Conservation (phyloP, 2,797 vertebrate species). For the Loris lydekkerianus region DNA sequence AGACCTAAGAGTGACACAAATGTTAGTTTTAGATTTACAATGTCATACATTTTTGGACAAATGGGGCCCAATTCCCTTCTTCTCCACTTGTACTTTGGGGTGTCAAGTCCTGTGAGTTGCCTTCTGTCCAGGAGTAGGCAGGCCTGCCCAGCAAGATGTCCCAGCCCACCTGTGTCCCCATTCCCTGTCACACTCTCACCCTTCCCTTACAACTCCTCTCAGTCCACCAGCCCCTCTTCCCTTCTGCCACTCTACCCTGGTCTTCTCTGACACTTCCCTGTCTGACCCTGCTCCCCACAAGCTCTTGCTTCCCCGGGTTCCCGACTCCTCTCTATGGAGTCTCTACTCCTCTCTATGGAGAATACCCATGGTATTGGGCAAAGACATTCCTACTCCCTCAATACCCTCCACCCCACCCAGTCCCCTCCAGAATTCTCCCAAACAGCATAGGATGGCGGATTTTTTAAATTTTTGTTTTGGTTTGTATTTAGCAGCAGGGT, state of each 20-base stretch:
- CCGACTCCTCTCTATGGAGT: background rate
- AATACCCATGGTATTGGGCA: background rate
- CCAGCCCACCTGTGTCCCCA: background rate
- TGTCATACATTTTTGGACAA: background rate
- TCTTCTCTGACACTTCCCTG: background rate
- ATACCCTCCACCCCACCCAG: background rate
- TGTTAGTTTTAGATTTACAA: background rate
- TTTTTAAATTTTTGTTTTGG: conserved; percentile 10
- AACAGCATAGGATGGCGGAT: background rate
- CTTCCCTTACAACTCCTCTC: background rate
- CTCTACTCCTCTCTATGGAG: background rate
- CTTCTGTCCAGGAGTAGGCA: rapidly evolving
- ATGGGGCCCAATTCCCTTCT: background rate
- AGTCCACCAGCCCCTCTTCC: background rate
- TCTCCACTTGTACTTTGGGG: background rate
- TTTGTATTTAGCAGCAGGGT: background rate
- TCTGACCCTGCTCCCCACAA: background rate
- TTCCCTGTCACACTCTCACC: background rate
- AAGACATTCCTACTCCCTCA: background rate
- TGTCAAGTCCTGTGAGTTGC: background rate
- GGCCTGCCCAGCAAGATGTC: background rate
- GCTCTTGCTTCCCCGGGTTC: background rate
- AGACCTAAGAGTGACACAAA: background rate
- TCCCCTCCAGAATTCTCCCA: conserved; percentile 3
- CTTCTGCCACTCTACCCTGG: background rate